Percentiles rank a stretch among this genome's conserved stretches.
Evolutionary conservation across 35 echinoderm and acorn worm species (phyloP).

Genomic region (Diadema setosum): DNA sequence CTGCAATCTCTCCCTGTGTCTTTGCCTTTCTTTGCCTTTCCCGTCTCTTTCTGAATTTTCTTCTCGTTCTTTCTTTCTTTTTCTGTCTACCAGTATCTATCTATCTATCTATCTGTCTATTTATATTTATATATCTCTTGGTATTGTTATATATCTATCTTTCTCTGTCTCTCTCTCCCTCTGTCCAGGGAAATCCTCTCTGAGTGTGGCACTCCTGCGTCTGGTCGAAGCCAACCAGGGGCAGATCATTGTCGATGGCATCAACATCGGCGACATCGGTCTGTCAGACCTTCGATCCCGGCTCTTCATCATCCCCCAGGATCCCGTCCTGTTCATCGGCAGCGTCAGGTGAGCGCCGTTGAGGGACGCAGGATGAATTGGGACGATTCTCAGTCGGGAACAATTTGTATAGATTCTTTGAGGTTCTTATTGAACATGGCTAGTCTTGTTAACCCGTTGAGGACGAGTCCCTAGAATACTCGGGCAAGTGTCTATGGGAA

Average conservation of each 20-base stretch:
- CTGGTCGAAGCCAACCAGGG: slow-evolving; percentile 50
- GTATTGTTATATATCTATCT: too few relatives aligned
- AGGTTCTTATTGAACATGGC: not conserved
- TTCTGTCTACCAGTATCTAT: too few relatives aligned
- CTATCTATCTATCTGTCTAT: too few relatives aligned
- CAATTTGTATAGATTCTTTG: too few relatives aligned
- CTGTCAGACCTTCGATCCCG: slow-evolving; percentile 71
- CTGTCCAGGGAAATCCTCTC: slow-evolving; percentile 64
- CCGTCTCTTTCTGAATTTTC: too few relatives aligned
- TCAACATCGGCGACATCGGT: slow-evolving; percentile 58
- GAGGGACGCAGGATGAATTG: not conserved
- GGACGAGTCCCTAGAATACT: too few relatives aligned
- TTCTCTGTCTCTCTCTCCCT: too few relatives aligned
- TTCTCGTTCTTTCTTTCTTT: not conserved
- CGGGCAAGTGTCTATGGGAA: too few relatives aligned
- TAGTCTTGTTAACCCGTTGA: too few relatives aligned
- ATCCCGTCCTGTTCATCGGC: slow-evolving; percentile 83
- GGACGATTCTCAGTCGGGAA: too few relatives aligned
- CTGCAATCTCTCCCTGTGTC: too few relatives aligned
- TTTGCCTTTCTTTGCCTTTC: too few relatives aligned
- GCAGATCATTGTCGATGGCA: slow-evolving; percentile 57
- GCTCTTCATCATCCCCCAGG: slow-evolving; percentile 86
- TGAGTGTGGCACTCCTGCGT: slow-evolving; percentile 64
- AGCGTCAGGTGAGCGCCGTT: slow-evolving; percentile 57
- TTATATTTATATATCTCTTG: not conserved